phyloP scores from a whole-genome alignment of 2,113 vertebrate genomes.

The Labeo catla region DNA sequence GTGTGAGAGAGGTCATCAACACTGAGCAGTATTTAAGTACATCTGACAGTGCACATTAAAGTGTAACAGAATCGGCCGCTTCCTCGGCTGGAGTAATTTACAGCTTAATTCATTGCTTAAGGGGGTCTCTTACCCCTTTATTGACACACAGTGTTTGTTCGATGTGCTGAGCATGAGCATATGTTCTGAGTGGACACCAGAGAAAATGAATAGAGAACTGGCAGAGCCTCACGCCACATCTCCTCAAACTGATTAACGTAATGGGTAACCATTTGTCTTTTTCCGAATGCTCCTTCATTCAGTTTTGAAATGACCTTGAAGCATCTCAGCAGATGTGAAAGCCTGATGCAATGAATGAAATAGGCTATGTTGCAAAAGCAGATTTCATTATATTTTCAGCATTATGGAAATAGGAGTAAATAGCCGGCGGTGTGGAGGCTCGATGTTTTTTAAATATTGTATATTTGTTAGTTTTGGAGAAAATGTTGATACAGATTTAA shows the following conservation, averaged over 20 bases:
- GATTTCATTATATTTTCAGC: conserved; percentile 23
- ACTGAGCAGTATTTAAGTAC: conserved; percentile 42
- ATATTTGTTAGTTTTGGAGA: neutral
- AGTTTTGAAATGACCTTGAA: conserved; percentile 32
- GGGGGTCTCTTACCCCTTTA: conserved; percentile 31
- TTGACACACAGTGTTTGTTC: conserved; percentile 48
- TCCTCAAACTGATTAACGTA: conserved; percentile 42
- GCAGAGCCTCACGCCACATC: neutral
- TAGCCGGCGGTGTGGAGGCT: neutral
- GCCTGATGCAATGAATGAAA: conserved; percentile 8
- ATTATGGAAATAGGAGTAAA: conserved; percentile 29
- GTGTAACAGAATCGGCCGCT: conserved; percentile 23
- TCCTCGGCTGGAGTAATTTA: conserved; percentile 47
- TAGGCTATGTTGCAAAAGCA: neutral
- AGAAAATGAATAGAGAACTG: conserved; percentile 46
- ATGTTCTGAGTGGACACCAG: conserved; percentile 44
- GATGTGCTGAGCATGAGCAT: conserved; percentile 41
- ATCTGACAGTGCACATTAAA: conserved; percentile 46
- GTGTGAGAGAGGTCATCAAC: conserved; percentile 31
- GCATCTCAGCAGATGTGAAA: neutral
- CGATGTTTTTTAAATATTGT: neutral
- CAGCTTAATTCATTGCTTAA: conserved; percentile 46
- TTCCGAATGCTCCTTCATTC: conserved; percentile 22
- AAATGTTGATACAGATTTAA: neutral
- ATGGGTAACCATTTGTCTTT: conserved; percentile 5